A percentile compares a stretch with the other conserved stretches of the same genome.
Conservation (phyloP, 2,888 invertebrate genomes). For the Ptychoptera albimana region DNA sequence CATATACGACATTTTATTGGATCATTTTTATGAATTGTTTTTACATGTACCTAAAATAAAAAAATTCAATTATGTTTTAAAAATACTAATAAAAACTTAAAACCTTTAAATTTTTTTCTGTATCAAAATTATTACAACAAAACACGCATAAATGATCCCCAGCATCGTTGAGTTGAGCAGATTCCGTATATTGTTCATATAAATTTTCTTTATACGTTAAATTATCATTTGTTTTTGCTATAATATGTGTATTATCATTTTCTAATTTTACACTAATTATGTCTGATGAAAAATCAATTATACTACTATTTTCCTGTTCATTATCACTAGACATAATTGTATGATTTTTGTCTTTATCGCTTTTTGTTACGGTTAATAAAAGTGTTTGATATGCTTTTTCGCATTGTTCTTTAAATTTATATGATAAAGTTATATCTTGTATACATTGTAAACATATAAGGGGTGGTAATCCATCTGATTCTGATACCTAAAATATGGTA, state of each 20-base stretch:
- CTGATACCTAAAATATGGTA: conserved; percentile 21
- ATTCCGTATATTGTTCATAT: background rate
- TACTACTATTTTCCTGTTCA: background rate
- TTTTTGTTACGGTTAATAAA: conserved; percentile 7
- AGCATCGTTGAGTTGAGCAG: conserved; percentile 23
- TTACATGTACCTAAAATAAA: conserved; percentile 15
- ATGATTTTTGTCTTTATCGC: background rate
- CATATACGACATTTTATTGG: conserved; percentile 28
- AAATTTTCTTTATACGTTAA: background rate
- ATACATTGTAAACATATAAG: conserved; percentile 25
- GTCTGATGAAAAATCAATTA: background rate
- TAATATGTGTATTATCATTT: background rate
- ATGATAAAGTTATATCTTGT: conserved; percentile 20
- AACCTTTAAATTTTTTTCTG: conserved; percentile 16
- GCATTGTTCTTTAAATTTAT: conserved; percentile 24
- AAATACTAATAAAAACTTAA: background rate
- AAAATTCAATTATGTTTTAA: background rate
- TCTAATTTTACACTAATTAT: background rate
- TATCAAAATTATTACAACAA: conserved; percentile 22
- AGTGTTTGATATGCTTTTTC: conserved; percentile 23
- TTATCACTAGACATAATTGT: conserved; percentile 3
- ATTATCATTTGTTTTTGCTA: too few species aligned
- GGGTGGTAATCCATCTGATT: conserved; percentile 27
- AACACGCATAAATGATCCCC: conserved; percentile 22
- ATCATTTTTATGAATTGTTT: conserved; percentile 14